Evolutionary conservation across 2,888 invertebrate genomes (phyloP).

Genomic region (Vannuccia rotundouncinata): DNA sequence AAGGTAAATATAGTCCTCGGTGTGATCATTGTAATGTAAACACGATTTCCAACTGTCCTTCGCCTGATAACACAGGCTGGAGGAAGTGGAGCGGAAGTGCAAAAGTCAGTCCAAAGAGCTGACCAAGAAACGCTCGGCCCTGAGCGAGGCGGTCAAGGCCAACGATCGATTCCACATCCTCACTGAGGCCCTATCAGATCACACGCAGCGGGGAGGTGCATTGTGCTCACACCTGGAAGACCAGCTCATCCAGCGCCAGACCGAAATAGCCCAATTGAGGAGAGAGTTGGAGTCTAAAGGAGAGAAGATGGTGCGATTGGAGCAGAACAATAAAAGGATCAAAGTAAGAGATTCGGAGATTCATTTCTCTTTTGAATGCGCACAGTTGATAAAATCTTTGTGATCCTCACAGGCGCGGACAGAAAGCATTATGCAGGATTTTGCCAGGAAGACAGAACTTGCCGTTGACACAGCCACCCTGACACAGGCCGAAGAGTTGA

Average conservation of each 20-base stretch:
- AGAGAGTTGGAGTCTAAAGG: neutral
- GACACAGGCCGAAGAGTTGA: neutral
- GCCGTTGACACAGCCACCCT: neutral
- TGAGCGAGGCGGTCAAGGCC: conserved; percentile 30
- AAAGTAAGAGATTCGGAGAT: no score
- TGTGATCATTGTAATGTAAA: neutral
- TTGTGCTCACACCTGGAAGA: neutral
- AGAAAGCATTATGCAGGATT: neutral
- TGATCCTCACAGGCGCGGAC: neutral
- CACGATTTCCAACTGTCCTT: no score
- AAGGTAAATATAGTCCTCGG: neutral
- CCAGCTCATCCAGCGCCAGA: neutral
- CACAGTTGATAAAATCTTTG: no score
- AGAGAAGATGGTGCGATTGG: neutral
- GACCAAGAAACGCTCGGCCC: neutral
- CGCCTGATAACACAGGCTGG: no score
- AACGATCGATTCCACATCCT: conserved; percentile 31
- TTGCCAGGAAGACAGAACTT: neutral
- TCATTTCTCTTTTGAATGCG: no score
- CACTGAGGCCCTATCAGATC: neutral
- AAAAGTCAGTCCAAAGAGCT: neutral
- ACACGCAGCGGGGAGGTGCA: neutral
- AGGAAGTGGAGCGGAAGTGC: neutral
- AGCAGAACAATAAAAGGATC: neutral
- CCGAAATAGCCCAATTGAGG: neutral